A percentile compares a stretch with the other conserved stretches of the same genome.
phyloP scores from a whole-genome alignment of 35 echinoderm and acorn worm genomes.

The Ophioderma brevispina region DNA sequence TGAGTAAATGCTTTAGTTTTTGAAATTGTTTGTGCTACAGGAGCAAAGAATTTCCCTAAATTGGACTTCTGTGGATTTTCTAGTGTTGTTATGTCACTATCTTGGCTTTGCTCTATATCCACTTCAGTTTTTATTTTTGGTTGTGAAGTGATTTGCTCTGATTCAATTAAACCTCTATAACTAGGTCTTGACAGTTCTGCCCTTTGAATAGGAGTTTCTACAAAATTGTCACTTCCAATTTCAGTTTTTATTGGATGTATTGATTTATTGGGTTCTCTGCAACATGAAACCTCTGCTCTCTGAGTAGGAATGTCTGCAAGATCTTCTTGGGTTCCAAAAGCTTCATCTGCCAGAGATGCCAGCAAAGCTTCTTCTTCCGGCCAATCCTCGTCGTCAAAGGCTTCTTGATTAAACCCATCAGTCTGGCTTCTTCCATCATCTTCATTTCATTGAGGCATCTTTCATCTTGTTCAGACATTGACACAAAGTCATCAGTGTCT shows the following conservation, averaged over 20 bases:
- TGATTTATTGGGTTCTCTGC: no score
- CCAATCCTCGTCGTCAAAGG: background rate
- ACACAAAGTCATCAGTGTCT: background rate
- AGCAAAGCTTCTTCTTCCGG: background rate
- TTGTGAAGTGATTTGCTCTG: no score
- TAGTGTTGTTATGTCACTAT: no score
- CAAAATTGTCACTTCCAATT: background rate
- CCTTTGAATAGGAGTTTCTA: no score
- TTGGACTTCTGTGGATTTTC: background rate
- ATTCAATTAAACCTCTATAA: no score
- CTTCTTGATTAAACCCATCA: background rate
- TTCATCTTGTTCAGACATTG: background rate
- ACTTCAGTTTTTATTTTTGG: no score
- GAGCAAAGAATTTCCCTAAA: background rate
- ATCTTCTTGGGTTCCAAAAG: background rate
- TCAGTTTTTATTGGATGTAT: conserved; percentile 5
- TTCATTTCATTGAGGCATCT: background rate
- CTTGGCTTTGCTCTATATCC: no score
- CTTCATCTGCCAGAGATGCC: background rate
- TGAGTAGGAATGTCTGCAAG: no score
- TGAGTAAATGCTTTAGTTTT: background rate
- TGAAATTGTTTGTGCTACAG: background rate
- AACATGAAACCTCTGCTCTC: no score
- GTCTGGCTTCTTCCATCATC: background rate
- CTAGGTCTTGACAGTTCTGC: no score